Evolutionary conservation across 2,888 invertebrate genomes (phyloP).

Genomic region (Drosophila lacicola): DNA sequence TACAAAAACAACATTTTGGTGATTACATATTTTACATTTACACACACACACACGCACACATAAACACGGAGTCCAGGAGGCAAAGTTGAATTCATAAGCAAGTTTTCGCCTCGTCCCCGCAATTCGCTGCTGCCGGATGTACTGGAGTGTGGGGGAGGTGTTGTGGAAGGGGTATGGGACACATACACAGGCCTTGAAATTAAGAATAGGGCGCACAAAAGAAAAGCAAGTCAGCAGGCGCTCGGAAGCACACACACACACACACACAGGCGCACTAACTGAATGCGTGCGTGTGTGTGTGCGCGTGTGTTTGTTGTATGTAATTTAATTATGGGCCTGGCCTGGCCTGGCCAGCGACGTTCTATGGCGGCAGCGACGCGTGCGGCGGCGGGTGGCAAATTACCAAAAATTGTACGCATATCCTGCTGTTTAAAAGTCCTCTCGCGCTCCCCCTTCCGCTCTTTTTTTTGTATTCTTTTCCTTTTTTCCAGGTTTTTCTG

Average conservation of each 20-base stretch:
- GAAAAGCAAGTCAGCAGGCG: slow-evolving; percentile 77
- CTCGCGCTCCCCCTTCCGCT: not conserved
- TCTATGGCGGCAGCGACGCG: slow-evolving; percentile 43
- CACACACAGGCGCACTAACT: slow-evolving; percentile 15
- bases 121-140: slow-evolving; percentile 55
- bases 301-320: slow-evolving; percentile 54
- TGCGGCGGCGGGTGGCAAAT: slow-evolving; percentile 78
- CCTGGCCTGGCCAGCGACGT: slow-evolving; percentile 48
- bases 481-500: slow-evolving; percentile 62
- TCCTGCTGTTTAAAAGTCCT: slow-evolving; percentile 78
- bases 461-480: not conserved
- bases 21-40: slow-evolving; percentile 70
- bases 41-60: slow-evolving; percentile 22
- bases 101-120: slow-evolving; percentile 43
- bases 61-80: slow-evolving; percentile 44
- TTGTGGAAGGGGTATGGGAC: slow-evolving; percentile 21
- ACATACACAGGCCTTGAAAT: slow-evolving; percentile 59
- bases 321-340: slow-evolving; percentile 77
- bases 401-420: slow-evolving; percentile 81
- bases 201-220: slow-evolving; percentile 44
- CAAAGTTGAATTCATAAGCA: slow-evolving; percentile 55
- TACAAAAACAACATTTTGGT: slow-evolving; percentile 64
- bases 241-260: slow-evolving; percentile 51
- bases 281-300: slow-evolving; percentile 17
- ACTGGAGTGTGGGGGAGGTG: slow-evolving; percentile 4